phyloP scores from a whole-genome alignment of 2,888 invertebrate species.

The Drosophila bunnanda region DNA sequence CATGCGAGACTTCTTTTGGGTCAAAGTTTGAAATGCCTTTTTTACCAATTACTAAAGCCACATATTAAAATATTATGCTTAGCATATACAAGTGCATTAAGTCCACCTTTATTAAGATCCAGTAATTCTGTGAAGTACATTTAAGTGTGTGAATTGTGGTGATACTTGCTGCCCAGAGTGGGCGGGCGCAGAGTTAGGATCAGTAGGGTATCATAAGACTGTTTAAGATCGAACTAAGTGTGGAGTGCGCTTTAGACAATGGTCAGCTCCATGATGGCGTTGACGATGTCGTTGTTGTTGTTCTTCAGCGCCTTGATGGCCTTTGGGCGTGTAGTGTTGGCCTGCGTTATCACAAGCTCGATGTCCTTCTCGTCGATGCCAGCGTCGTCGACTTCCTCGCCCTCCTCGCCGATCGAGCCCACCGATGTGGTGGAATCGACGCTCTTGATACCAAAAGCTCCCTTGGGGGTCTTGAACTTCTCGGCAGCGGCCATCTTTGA shows the following conservation, averaged over 20 bases:
- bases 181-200: background rate
- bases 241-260: constrained; percentile 84
- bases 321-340: constrained; percentile 96
- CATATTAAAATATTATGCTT: background rate
- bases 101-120: constrained; percentile 55
- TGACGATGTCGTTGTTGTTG: constrained; percentile 99
- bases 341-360: constrained; percentile 98
- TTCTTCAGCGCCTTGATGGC: constrained; percentile 98
- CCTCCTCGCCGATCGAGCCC: constrained; percentile 91
- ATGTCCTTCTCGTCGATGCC: constrained; percentile 99
- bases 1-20: background rate
- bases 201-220: background rate
- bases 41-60: background rate
- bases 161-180: background rate
- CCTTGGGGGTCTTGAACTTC: constrained; percentile 97
- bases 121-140: constrained; percentile 18
- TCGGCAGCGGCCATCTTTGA: constrained; percentile 98
- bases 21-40: background rate
- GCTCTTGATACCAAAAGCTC: constrained; percentile 89
- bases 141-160: background rate
- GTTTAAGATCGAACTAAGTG: background rate
- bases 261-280: constrained; percentile 97
- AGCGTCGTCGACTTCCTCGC: constrained; percentile 93
- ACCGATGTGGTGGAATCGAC: constrained; percentile 89
- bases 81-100: constrained; percentile 32